Percentiles rank a stretch among this genome's conserved stretches.
Conservation (phyloP, 2,888 invertebrate species). For the Pterostichus niger region DNA sequence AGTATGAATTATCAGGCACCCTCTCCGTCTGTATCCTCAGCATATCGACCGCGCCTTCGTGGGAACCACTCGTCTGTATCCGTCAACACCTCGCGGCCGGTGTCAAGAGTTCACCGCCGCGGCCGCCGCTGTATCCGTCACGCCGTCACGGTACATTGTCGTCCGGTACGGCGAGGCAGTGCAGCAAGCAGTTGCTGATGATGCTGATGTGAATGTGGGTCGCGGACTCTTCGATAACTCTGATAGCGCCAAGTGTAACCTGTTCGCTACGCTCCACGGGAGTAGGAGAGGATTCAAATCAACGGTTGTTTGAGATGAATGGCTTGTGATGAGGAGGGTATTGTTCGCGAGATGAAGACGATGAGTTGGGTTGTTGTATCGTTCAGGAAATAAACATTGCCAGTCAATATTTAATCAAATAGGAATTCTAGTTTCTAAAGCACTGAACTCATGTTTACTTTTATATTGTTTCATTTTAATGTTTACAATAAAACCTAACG, state of each 20-base stretch:
- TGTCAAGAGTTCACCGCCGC: conserved; percentile 31
- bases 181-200: not conserved
- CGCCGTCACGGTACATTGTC: conserved; percentile 23
- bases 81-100: conserved; percentile 50
- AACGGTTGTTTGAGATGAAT: conserved; percentile 2
- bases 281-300: conserved; percentile 5
- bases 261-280: not conserved
- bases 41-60: conserved; percentile 29
- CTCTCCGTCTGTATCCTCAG: too few species aligned
- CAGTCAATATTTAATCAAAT: too few species aligned
- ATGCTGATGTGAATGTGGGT: not conserved
- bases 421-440: too few species aligned
- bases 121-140: conserved; percentile 12
- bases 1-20: too few species aligned
- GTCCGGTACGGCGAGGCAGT: not conserved
- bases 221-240: not conserved
- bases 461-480: too few species aligned
- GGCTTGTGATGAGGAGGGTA: not conserved
- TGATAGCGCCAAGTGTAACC: not conserved
- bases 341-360: too few species aligned
- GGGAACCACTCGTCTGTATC: conserved; percentile 16
- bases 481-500: too few species aligned
- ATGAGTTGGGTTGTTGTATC: not conserved
- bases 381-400: not conserved
- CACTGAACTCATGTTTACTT: too few species aligned